Conservation (phyloP, 2,797 vertebrate genomes). For the Tympanoctomys barrerae region DNA sequence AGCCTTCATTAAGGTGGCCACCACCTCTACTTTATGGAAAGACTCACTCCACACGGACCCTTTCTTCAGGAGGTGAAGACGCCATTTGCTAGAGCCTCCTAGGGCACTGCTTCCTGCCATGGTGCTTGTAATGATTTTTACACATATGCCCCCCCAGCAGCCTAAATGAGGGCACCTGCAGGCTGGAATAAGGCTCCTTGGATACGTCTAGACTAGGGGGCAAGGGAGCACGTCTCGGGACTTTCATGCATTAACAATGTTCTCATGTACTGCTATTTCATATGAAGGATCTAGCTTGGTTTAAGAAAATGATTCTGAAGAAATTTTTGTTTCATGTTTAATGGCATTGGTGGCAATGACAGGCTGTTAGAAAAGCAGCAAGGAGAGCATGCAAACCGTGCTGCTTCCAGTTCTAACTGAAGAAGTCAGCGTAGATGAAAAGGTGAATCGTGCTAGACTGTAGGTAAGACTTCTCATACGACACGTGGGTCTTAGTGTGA, state of each 20-base stretch:
- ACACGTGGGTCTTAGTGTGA: not conserved
- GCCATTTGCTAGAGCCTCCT: not conserved
- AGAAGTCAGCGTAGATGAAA: not conserved
- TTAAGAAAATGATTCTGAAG: constrained; percentile 18
- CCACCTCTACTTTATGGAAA: not conserved
- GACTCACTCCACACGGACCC: not conserved
- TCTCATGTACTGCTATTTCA: not conserved
- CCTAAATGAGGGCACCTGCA: not conserved
- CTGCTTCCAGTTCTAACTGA: not conserved
- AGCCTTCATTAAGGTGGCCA: not conserved
- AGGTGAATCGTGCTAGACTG: not conserved
- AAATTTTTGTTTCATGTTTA: not conserved
- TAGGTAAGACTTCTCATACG: not conserved
- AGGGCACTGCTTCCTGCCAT: not conserved
- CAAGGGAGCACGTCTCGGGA: not conserved
- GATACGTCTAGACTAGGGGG: not conserved
- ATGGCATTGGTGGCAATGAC: not conserved
- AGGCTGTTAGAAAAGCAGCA: not conserved
- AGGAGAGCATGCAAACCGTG: not conserved
- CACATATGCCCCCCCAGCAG: not conserved
- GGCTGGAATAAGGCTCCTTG: not conserved
- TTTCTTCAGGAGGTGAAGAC: not conserved
- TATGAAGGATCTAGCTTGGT: not conserved
- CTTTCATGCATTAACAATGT: not conserved
- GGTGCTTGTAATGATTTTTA: not conserved